Base-by-base conservation (phyloP, 2,888 invertebrate species). In the Gortyna flavago region DNA sequence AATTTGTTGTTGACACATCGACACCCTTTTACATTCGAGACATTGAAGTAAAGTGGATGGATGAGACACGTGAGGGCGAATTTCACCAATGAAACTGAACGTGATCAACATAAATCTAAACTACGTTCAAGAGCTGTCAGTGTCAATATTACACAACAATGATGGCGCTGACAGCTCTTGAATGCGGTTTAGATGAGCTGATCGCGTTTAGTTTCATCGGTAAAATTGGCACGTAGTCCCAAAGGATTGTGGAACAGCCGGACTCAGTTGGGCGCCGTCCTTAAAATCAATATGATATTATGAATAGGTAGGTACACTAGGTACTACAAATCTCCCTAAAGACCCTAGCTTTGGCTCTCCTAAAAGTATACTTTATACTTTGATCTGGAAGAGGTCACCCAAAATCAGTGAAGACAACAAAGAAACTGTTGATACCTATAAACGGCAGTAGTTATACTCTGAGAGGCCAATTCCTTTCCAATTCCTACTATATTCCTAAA, bases 1-100 rank as follows among this genome's bases (percentile, higher is more conserved):
- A 79, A 77, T 82, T 87, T 77, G 77, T 75, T 85, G 57, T 57
- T 80, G 72, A 57, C 83, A 83, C 59, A 72, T 41, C 38, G 11
- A 64, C 61, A 66, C 67, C 72, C 74, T 79, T 85, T 76, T 68
- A 25, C 29, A 57, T 59, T 25, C n/a, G 61, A 64, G 21, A 48
- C 79, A 69, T 72, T 35, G 79, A 79, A 54, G 9, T 80, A 71
- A 61, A 79, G 51, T 0, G 0, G 6, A 48, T 72, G 57, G 83
- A 79, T 59, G 61, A 4, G 79, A 16, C 77, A 59, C 29, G 25
- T 0, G 65, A 35, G 9, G 57, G 57, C n/a, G 6, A 5, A n/a
- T n/a, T 57, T n/a, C 57, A 57, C n/a, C n/a, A 57, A 57, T n/a
- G 57, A 57, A 57, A n/a, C n/a, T n/a, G 9, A 65, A 57, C 57